Conservation (phyloP, 2,888 invertebrate species). For the Lasioglossum pauxillum region DNA sequence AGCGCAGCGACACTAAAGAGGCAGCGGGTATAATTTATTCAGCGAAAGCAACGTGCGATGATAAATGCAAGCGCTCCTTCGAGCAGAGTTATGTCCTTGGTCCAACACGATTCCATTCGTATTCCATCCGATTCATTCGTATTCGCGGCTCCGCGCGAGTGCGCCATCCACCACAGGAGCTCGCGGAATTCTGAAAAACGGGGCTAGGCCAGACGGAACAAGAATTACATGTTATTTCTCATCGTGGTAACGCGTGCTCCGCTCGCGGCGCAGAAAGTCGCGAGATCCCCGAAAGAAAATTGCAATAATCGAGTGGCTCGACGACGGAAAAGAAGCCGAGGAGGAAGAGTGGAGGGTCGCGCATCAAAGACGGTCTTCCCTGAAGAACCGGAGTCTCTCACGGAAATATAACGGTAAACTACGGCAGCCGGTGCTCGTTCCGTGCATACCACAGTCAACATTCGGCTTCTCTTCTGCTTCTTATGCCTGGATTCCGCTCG, state of each 20-base stretch:
- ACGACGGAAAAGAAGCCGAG: not conserved
- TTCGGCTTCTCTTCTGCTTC: conserved; percentile 48
- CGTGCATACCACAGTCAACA: conserved; percentile 55
- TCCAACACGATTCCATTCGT: conserved; percentile 2
- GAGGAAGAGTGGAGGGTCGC: conserved; percentile 1
- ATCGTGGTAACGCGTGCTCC: not conserved
- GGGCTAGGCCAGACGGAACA: not conserved
- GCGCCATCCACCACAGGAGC: not conserved
- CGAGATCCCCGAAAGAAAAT: conserved; percentile 3
- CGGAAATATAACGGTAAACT: conserved; percentile 71
- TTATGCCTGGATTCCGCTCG: conserved; percentile 65
- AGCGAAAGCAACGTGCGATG: not conserved
- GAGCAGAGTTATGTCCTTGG: not conserved
- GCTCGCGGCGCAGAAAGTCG: too few species aligned
- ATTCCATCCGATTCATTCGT: conserved; percentile 4
- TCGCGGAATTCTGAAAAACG: conserved; percentile 2
- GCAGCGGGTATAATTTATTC: not conserved
- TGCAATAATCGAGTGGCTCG: conserved; percentile 14
- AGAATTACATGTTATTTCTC: not conserved
- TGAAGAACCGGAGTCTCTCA: conserved; percentile 46
- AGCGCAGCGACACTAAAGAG: not conserved
- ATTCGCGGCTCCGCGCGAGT: not conserved
- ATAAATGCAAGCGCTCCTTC: not conserved
- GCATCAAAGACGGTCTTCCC: conserved; percentile 1
- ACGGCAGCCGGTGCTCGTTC: conserved; percentile 62